A percentile compares a stretch with the other conserved stretches of the same genome.
Evolutionary conservation across 2,797 vertebrate species (phyloP).

Genomic region (Gymnocypris eckloni): DNA sequence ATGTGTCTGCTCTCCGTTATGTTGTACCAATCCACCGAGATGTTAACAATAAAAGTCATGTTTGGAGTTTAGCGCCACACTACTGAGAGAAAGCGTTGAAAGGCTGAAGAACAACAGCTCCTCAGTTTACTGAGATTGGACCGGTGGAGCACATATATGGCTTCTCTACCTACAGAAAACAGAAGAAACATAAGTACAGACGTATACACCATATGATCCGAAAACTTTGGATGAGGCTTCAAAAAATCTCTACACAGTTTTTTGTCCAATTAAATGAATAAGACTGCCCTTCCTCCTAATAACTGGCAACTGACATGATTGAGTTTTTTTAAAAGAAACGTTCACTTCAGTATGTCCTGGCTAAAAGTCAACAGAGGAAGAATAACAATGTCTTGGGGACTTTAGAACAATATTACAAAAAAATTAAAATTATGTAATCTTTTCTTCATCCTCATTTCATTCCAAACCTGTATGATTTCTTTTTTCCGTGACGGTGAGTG

Average conservation of each 20-base stretch:
- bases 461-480: not conserved
- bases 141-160: not conserved
- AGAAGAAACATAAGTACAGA: not conserved
- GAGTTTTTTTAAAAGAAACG: not conserved
- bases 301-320: not conserved
- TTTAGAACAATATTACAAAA: not conserved
- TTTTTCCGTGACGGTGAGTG: not conserved
- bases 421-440: not conserved
- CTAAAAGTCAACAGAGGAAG: not conserved
- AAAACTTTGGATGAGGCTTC: not conserved
- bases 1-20: slow-evolving; percentile 66
- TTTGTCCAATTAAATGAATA: not conserved
- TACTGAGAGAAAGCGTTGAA: not conserved
- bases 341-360: not conserved
- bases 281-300: not conserved
- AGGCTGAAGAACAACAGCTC: not conserved
- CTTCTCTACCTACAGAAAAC: slow-evolving; percentile 28
- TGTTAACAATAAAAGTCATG: slow-evolving; percentile 59
- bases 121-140: not conserved
- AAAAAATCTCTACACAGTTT: not conserved
- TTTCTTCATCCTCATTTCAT: not conserved
- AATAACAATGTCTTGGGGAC: not conserved
- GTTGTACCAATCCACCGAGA: slow-evolving; percentile 69
- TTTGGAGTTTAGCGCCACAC: not conserved
- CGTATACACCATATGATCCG: not conserved